Conservation (phyloP, 2,888 invertebrate species). For the Tryphoninae sp. region DNA sequence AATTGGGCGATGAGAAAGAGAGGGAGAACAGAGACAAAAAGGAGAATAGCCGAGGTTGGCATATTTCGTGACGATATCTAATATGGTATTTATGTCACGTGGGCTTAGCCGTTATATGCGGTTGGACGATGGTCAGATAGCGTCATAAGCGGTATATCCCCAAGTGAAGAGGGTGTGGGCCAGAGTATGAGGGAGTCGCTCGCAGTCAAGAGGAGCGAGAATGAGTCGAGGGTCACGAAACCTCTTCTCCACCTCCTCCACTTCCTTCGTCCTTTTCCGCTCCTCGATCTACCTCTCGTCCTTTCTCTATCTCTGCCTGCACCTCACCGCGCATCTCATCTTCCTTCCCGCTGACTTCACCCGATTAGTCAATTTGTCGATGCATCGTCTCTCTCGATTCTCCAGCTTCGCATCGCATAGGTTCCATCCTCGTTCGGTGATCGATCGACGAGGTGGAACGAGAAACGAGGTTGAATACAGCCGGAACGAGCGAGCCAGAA, state of each 20-base stretch:
- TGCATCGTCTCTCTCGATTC: constrained; percentile 60
- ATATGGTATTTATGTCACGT: constrained; percentile 66
- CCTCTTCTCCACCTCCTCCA: constrained; percentile 38
- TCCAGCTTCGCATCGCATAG: constrained; percentile 32
- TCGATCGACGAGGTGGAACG: constrained; percentile 63
- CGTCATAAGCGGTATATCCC: constrained; percentile 63
- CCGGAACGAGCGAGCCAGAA: constrained; percentile 51
- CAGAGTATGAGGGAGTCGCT: constrained; percentile 53
- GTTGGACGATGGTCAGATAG: constrained; percentile 62
- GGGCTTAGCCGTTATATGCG: constrained; percentile 63
- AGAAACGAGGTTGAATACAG: constrained; percentile 54
- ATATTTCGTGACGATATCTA: constrained; percentile 61
- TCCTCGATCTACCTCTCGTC: background rate
- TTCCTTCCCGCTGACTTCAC: constrained; percentile 67
- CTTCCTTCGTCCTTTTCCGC: constrained; percentile 38
- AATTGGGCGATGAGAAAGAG: constrained; percentile 26
- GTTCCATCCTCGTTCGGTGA: constrained; percentile 61
- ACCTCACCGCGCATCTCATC: constrained; percentile 59
- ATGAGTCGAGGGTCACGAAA: constrained; percentile 28
- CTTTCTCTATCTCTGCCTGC: constrained; percentile 5
- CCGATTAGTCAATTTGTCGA: constrained; percentile 69
- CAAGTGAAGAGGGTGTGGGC: constrained; percentile 58
- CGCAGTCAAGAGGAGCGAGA: constrained; percentile 47
- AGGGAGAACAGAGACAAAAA: background rate
- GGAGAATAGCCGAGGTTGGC: constrained; percentile 36